Base-by-base conservation (phyloP, 2,113 vertebrate genomes). In the Upupa epops region DNA sequence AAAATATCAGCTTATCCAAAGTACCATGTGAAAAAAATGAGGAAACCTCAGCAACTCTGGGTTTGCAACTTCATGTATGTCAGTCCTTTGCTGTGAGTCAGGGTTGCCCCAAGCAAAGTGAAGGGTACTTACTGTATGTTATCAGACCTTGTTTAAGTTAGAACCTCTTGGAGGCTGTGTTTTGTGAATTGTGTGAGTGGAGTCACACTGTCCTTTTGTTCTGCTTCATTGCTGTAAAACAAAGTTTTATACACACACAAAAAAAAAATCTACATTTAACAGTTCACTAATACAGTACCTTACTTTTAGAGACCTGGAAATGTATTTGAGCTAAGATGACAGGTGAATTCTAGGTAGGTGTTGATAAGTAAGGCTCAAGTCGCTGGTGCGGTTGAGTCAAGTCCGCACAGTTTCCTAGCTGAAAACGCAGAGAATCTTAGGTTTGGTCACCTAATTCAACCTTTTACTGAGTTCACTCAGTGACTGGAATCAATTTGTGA, bases 1-100 rank as follows among this genome's bases (percentile, higher is more conserved):
- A 48, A 88, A 46, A 93, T 94, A 82, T 93, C 36, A 79, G 13
- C 22, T 92, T 81, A 37, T 42, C 21, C 63, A 66, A 93, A 88
- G 58, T 3, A 2, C 51, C 36, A 86, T 65, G 36, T 91, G 48
- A 86, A 87, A 80, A 51, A 76, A 78, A 18, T 8, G 25, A 90
- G 71, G 54, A 70, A 88, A 80, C 34, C 76, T 91, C 31, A 52
- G 54, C 42, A 95, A 34, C 16, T 82, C 63, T 58, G 69, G 66
- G 21, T 83, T 87, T 61, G 18, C 45, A 68, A 5, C 34, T 86
- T 94, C 11, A 24, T 87, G 85, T 61, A 81, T 66, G 59, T 69
- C 70, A 34, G 34, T 13, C 24, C 29, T 88, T 81, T 77, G 71
- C 31, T 83, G 56, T 86, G 58, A 73, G 63, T 93, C 56, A 12